Percentiles rank a stretch among this genome's conserved stretches.
phyloP scores from a whole-genome alignment of 2,113 vertebrate genomes.

The Oreochromis tanganicae region DNA sequence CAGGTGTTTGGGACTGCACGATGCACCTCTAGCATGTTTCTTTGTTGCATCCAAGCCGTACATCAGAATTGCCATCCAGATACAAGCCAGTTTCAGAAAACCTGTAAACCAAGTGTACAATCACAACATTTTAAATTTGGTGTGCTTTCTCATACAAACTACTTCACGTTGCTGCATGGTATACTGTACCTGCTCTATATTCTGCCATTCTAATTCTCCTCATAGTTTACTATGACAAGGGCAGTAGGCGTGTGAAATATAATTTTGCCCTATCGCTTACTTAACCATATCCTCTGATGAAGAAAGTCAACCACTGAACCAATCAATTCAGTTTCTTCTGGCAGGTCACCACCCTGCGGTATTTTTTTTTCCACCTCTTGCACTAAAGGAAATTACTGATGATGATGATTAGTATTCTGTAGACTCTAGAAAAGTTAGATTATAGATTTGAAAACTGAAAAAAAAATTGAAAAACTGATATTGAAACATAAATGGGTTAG shows the following conservation, averaged over 20 bases:
- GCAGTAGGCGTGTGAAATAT: background rate
- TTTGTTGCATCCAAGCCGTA: background rate
- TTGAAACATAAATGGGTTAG: background rate
- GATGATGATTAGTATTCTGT: background rate
- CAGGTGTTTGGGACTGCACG: background rate
- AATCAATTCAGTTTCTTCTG: background rate
- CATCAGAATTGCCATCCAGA: constrained; percentile 17
- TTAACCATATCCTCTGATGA: background rate
- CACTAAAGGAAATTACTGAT: background rate
- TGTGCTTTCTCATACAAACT: background rate
- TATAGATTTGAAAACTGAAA: background rate
- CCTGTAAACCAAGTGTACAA: constrained; percentile 2
- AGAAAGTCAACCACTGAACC: background rate
- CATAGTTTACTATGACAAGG: background rate
- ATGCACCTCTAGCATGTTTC: background rate
- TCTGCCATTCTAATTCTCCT: background rate
- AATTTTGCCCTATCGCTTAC: background rate
- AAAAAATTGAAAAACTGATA: background rate
- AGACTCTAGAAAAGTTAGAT: background rate
- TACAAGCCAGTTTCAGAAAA: background rate
- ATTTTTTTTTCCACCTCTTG: background rate
- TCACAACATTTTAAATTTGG: background rate
- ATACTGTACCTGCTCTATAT: constrained; percentile 15
- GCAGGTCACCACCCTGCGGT: background rate
- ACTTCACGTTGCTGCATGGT: background rate